A percentile compares a stretch with the other conserved stretches of the same genome.
Evolutionary conservation across 2,888 invertebrate species (phyloP).

Genomic region (Operophtera brumata): DNA sequence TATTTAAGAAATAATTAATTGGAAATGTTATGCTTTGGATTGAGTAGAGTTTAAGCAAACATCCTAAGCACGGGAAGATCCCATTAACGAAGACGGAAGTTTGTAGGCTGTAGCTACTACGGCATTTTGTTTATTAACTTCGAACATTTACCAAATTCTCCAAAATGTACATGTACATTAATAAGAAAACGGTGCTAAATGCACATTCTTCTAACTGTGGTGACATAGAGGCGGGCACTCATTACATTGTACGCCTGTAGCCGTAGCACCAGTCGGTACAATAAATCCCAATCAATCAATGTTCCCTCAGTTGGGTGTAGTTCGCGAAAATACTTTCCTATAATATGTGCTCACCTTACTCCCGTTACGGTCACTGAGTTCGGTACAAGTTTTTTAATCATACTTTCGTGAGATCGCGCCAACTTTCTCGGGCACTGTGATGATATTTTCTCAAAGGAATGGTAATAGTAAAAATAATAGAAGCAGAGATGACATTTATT

Average conservation of each 20-base stretch:
- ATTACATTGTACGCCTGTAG: neutral
- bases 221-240: neutral
- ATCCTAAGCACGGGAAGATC: conserved; percentile 4
- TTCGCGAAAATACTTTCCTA: conserved; percentile 26
- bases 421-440: conserved; percentile 44
- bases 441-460: conserved; percentile 42
- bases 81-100: conserved; percentile 3
- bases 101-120: neutral
- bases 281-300: conserved; percentile 51
- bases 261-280: conserved; percentile 12
- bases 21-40: conserved; percentile 19
- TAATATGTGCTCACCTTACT: conserved; percentile 35
- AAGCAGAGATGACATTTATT: conserved; percentile 22
- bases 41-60: conserved; percentile 14
- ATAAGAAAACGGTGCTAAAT: neutral
- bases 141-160: neutral
- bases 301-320: conserved; percentile 31
- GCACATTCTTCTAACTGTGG: neutral
- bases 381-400: conserved; percentile 56
- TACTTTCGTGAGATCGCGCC: conserved; percentile 49
- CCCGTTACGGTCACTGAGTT: conserved; percentile 47
- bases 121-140: neutral
- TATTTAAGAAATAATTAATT: conserved; percentile 32
- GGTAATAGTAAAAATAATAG: conserved; percentile 32
- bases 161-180: neutral